These are phyloP conservation scores for Rhinogobio ventralis DNA, from an alignment of 2,797 vertebrate species.

Conservation along the genomic window DNA sequence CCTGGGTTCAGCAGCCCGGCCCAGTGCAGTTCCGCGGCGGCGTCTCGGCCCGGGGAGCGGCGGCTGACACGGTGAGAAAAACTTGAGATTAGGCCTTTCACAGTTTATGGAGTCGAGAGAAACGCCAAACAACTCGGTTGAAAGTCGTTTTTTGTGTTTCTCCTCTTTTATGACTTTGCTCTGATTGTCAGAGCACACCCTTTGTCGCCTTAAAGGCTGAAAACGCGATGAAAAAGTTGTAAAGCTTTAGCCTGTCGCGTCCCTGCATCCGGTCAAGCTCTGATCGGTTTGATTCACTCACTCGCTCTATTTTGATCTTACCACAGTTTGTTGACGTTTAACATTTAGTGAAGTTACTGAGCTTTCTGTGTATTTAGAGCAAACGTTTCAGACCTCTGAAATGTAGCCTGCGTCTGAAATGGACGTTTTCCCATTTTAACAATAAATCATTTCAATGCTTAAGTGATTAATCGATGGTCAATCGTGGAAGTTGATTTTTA, in stretches of 20 bases:
- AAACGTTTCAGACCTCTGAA: not conserved
- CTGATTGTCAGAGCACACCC: no score
- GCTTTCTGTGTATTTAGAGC: not conserved
- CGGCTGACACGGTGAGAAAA: slow-evolving; percentile 26
- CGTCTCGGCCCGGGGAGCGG: slow-evolving; percentile 65
- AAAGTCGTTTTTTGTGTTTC: not conserved
- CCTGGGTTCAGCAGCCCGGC: slow-evolving; percentile 76
- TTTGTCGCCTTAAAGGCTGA: not conserved
- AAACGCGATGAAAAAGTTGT: slow-evolving; percentile 42
- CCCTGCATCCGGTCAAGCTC: slow-evolving; percentile 5
- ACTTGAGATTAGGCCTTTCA: slow-evolving; percentile 12
- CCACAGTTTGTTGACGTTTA: not conserved
- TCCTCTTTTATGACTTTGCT: not conserved
- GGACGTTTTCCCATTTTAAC: no score
- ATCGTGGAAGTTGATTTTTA: no score
- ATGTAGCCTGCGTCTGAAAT: not conserved
- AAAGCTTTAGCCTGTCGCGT: not conserved
- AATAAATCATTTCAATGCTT: not conserved
- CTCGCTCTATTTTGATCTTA: not conserved
- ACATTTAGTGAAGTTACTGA: not conserved
- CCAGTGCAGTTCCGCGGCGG: slow-evolving; percentile 77
- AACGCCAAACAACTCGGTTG: not conserved
- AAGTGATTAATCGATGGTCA: not conserved
- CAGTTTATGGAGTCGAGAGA: not conserved
- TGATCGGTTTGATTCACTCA: not conserved